Evolutionary conservation across 2,888 invertebrate genomes (phyloP), one percentile per base, ranked within the genome.

Genomic region (Criorhina ranunculi): DNA sequence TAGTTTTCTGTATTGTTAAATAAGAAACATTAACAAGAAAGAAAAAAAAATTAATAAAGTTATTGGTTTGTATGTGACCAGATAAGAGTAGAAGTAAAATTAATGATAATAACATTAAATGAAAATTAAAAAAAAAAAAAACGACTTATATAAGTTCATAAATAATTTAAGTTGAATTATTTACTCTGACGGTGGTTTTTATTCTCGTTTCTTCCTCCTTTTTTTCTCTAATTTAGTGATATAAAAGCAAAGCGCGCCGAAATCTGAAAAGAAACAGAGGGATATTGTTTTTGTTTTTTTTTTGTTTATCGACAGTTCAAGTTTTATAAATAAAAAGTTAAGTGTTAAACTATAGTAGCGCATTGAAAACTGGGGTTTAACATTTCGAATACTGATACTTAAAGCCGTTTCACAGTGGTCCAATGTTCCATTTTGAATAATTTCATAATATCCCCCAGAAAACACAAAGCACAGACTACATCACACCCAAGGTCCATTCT

Each of bases 31-130:
- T 73, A 57, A 75, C 51, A 70, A 70, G 37, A 33, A 37, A 42
- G 72, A 72, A n/a, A n/a, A n/a, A n/a, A n/a, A n/a, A n/a, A n/a
- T n/a, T n/a, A n/a, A 77, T 82, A 75, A 81, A 79, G 70, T 87
- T 82, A 90, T 90, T 90, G 90, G 90, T 90, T 89, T 90, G 86
- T 72, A 88, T 87, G 88, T 90, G 90, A 90, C 90, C 90, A 90
- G 90, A 90, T 88, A 89, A 88, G 87, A 88, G 87, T 88, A 85
- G 83, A 82, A 67, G 64, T 76, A 66, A 75, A 24, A 59, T 76
- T 72, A 77, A 62, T 72, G 79, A 62, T 67, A 46, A 75, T 64
- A 80, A 80, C 69, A 70, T 78, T 70, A 55, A 77, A 77, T 69
- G 57, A 46, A 77, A 70, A 24, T 35, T 17, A 55, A 51, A 62